A percentile compares a stretch with the other conserved stretches of the same genome.
Evolutionary conservation across 2,797 vertebrate genomes (phyloP).

Genomic region (Lepidocolaptes lacrymiger): DNA sequence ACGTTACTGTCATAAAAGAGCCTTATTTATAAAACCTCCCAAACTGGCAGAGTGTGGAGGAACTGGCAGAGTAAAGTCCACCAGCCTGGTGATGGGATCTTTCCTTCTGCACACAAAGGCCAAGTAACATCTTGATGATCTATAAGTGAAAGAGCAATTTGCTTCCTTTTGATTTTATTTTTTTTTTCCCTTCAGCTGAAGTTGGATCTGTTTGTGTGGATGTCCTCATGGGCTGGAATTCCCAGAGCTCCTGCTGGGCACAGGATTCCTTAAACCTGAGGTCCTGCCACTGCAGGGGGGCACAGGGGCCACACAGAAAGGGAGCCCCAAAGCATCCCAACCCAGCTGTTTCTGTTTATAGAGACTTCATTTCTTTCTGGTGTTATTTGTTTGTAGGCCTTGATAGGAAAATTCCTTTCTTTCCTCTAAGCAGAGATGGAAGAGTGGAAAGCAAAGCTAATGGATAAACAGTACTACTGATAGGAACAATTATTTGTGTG

Average conservation of each 20-base stretch:
- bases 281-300: neutral
- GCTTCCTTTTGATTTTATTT: neutral
- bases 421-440: neutral
- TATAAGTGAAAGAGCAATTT: neutral
- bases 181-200: neutral
- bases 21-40: neutral
- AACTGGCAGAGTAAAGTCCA: neutral
- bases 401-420: neutral
- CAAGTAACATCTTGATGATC: neutral
- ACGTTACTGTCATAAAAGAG: neutral
- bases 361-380: neutral
- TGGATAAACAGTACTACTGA: neutral
- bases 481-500: neutral
- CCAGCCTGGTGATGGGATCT: neutral
- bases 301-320: fast-evolving
- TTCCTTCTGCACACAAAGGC: neutral
- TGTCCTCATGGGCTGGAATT: neutral
- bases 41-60: neutral
- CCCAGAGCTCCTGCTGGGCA: neutral
- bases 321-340: neutral
- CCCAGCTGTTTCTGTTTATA: neutral
- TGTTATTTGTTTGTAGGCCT: neutral
- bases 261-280: neutral
- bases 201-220: neutral
- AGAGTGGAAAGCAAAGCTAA: neutral